These are phyloP conservation scores for Halcyon smyrnensis DNA, from an alignment of 2,797 vertebrate genomes.

Conservation along the genomic window DNA sequence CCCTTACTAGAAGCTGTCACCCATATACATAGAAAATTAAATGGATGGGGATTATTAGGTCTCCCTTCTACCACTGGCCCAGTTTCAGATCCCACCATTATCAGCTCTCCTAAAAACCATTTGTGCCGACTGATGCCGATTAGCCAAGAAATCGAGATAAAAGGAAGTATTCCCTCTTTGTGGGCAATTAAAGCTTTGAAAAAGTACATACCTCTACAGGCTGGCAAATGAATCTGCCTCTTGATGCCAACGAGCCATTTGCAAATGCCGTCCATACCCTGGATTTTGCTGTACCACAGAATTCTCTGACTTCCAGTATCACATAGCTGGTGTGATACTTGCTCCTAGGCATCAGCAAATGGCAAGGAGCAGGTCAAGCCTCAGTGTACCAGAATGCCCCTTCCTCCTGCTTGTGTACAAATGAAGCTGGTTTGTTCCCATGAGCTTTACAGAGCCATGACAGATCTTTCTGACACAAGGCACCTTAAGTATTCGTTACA, in stretches of 20 bases:
- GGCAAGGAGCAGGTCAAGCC: constrained; percentile 27
- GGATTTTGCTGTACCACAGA: not conserved
- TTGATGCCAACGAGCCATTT: not conserved
- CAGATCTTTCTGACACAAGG: constrained; percentile 61
- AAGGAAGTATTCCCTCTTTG: not conserved
- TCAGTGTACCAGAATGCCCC: not conserved
- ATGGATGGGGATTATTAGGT: constrained; percentile 30
- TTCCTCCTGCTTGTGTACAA: constrained; percentile 21
- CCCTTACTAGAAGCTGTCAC: not conserved
- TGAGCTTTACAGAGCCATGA: constrained; percentile 53
- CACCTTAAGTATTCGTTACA: constrained; percentile 44
- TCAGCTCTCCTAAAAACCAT: constrained; percentile 10
- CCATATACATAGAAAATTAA: constrained; percentile 23
- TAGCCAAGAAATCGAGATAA: constrained; percentile 15
- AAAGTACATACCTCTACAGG: not conserved
- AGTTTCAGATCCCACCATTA: constrained; percentile 48
- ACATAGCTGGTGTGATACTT: not conserved
- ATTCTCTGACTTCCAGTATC: not conserved
- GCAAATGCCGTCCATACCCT: constrained; percentile 23
- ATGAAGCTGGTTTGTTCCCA: constrained; percentile 47
- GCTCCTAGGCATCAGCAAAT: not conserved
- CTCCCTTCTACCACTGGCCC: constrained; percentile 34
- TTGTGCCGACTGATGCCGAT: constrained; percentile 25
- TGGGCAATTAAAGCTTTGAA: constrained; percentile 21
- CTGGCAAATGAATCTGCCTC: not conserved